These are phyloP conservation scores for Deroplatys truncata DNA, from an alignment of 2,888 invertebrate genomes.

Conservation along the genomic window DNA sequence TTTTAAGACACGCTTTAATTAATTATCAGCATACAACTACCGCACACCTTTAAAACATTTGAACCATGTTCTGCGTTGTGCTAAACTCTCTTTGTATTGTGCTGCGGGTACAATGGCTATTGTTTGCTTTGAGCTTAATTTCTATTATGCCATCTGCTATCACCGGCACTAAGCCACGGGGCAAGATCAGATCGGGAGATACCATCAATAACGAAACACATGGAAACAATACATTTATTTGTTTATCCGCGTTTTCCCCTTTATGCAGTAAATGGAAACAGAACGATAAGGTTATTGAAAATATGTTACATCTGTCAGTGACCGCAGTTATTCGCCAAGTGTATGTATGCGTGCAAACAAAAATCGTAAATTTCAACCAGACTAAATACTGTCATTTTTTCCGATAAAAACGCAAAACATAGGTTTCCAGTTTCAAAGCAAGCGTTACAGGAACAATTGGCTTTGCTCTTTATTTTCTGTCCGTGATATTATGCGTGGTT, in stretches of 20 bases:
- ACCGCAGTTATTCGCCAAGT: not conserved
- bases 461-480: too few relatives aligned
- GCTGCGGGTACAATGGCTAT: not conserved
- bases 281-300: not conserved
- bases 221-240: not conserved
- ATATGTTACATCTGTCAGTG: not conserved
- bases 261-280: not conserved
- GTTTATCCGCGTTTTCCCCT: not conserved
- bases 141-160: not conserved
- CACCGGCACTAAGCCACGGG: not conserved
- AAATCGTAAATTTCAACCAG: not conserved
- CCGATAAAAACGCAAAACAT: not conserved
- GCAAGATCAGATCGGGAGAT: not conserved
- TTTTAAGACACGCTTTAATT: not conserved
- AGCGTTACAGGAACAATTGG: not conserved
- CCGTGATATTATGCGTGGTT: too few relatives aligned
- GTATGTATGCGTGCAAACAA: not conserved
- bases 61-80: not conserved
- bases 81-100: not conserved
- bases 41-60: not conserved
- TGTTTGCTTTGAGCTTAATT: not conserved
- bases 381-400: not conserved
- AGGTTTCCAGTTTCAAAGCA: not conserved
- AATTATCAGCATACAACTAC: not conserved
- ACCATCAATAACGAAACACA: not conserved